Evolutionary conservation across 2,888 invertebrate species (phyloP), one percentile per base, ranked within the genome.

Genomic region (Melinaea marsaeus): DNA sequence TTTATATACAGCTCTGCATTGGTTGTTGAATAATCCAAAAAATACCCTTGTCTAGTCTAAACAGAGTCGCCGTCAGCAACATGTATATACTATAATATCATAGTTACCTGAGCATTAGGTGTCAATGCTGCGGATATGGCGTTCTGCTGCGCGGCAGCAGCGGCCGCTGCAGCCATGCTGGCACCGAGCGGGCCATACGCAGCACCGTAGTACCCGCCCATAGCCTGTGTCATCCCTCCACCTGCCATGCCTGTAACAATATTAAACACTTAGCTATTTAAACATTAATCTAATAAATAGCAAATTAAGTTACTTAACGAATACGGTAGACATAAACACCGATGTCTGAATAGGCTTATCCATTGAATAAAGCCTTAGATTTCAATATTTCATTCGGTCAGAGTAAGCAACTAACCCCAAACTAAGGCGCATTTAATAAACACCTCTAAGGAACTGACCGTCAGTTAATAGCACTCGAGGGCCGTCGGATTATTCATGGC

Each of bases 131-230:
- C 94, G 46, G 93, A 93, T 84, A 95, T 94, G 35, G 94, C 94
- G 54, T 93, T 93, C 75, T 94, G 94, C 76, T 94, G 94, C 2
- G 93, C 93, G 1, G 93, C 93, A 1, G 94, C 94, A 0, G 94
- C 94, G 0, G 94, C 94, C 0, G 94, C 94, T 0, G 94, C 94
- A n/a, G 94, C 94, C 79, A 94, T 94, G 71, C 94, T 94, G 70
- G 94, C 94, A 55, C 94, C 94, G 22, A 95, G 86, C 5, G 94
- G 93, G 2, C 94, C 94, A 73, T 95, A 95, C 9, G 95, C 94
- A 11, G 95, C 94, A 1, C 94, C 94, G 78, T 95, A 95, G 83
- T 95, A 95, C 0, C 90, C 76, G 80, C 93, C 93, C 94, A 94
- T 94, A 32, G 93, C 93, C 78, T 94, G 94, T 22, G 93, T 92